These are phyloP conservation scores for Orgyia antiqua DNA, from an alignment of 2,888 invertebrate genomes.

Conservation along the genomic window DNA sequence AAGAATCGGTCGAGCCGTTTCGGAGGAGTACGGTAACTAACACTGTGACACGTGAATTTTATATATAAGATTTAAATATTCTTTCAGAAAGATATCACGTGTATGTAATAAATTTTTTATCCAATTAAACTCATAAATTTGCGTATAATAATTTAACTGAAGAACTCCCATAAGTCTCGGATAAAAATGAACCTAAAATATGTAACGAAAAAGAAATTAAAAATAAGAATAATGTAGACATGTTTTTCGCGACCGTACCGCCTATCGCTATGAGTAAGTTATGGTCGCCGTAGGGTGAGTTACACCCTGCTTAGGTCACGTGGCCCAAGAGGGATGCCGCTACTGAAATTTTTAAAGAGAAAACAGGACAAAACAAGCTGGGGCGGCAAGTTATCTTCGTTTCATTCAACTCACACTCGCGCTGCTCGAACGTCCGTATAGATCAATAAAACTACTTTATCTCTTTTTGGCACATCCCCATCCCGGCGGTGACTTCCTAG, in stretches of 20 bases:
- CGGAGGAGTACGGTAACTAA: no score
- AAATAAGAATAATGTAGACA: slow-evolving; percentile 54
- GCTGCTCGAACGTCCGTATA: slow-evolving; percentile 75
- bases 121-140: no score
- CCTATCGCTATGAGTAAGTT: slow-evolving; percentile 78
- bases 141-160: no score
- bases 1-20: no score
- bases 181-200: slow-evolving; percentile 27
- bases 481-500: slow-evolving; percentile 71
- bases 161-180: slow-evolving; percentile 14
- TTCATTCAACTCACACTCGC: slow-evolving; percentile 78
- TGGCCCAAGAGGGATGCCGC: slow-evolving; percentile 61
- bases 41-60: no score
- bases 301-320: slow-evolving; percentile 79
- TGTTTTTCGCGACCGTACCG: slow-evolving; percentile 73
- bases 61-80: no score
- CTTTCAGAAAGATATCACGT: no score
- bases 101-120: no score
- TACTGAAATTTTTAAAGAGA: slow-evolving; percentile 38
- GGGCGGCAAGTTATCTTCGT: slow-evolving; percentile 79
- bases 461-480: slow-evolving; percentile 80
- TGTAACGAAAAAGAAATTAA: slow-evolving; percentile 31
- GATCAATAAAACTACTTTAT: slow-evolving; percentile 80
- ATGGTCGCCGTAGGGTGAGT: slow-evolving; percentile 77
- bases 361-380: slow-evolving; percentile 58